Evolutionary conservation across 2,113 vertebrate genomes (phyloP).

Genomic region (Gopherus evgoodei): DNA sequence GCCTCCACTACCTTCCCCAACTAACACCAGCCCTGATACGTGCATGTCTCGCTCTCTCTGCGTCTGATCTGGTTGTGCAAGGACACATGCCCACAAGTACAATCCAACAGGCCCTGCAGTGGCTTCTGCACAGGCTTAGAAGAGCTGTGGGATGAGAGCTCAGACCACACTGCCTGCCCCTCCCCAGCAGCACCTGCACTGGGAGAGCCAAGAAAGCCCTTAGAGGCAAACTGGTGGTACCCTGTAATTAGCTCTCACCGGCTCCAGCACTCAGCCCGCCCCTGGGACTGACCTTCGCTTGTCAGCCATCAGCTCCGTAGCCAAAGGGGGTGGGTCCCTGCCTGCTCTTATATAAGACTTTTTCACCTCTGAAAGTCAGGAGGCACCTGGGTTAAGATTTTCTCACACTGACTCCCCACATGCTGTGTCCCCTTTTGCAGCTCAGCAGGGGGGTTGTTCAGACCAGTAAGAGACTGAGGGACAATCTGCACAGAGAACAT

Average conservation of each 20-base stretch:
- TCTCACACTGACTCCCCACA: background rate
- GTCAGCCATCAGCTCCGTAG: background rate
- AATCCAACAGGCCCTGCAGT: background rate
- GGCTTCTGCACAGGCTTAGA: background rate
- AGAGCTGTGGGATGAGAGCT: background rate
- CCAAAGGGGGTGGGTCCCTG: accelerated
- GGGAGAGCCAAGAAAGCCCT: background rate
- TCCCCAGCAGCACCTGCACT: background rate
- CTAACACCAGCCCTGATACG: background rate
- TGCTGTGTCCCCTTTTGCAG: background rate
- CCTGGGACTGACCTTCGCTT: background rate
- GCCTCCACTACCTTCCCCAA: background rate
- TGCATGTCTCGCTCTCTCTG: no score
- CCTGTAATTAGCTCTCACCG: background rate
- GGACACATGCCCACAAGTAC: background rate
- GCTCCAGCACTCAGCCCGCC: accelerated
- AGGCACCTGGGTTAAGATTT: background rate
- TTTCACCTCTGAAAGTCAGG: background rate
- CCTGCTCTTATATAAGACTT: background rate
- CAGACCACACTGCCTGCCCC: background rate
- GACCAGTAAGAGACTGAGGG: no score
- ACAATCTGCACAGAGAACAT: background rate
- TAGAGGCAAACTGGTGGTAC: background rate
- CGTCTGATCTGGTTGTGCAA: background rate
- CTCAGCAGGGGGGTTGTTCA: background rate